Percentiles rank a stretch among this genome's conserved stretches.
phyloP scores from a whole-genome alignment of 2,113 vertebrate genomes.

The Alexandromys fortis region DNA sequence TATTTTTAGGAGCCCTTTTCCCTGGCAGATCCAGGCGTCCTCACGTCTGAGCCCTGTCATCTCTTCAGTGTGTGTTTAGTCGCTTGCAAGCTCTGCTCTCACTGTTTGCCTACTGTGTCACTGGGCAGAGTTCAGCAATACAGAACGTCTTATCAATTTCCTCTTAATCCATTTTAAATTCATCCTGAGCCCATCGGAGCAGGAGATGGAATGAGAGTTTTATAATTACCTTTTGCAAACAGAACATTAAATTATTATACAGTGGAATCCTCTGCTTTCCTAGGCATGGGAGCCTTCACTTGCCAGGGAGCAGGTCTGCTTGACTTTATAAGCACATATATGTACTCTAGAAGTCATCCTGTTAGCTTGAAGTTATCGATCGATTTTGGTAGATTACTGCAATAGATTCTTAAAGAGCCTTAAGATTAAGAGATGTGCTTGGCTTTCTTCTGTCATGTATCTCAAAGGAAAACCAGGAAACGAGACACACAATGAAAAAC shows the following conservation, averaged over 20 bases:
- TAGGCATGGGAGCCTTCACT: constrained; percentile 55
- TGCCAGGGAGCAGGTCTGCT: constrained; percentile 49
- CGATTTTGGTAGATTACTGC: constrained; percentile 82
- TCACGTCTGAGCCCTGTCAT: constrained; percentile 55
- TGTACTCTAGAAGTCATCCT: constrained; percentile 76
- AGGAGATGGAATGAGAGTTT: constrained; percentile 61
- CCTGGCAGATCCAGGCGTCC: constrained; percentile 49
- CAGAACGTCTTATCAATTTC: constrained; percentile 75
- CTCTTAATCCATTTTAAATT: constrained; percentile 77
- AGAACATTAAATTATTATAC: constrained; percentile 73
- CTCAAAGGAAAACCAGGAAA: constrained; percentile 83
- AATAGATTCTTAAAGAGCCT: constrained; percentile 80
- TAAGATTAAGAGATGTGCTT: constrained; percentile 84
- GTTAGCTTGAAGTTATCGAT: constrained; percentile 82
- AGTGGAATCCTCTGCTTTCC: constrained; percentile 58
- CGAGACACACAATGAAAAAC: constrained; percentile 84
- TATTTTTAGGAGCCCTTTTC: constrained; percentile 69
- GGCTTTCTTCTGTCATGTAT: constrained; percentile 79
- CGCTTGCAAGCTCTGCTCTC: constrained; percentile 51
- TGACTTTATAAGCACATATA: constrained; percentile 60
- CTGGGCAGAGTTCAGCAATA: constrained; percentile 66
- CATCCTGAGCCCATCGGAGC: constrained; percentile 72
- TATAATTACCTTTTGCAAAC: constrained; percentile 74
- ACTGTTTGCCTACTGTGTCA: constrained; percentile 20
- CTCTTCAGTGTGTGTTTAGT: constrained; percentile 67